A percentile compares a stretch with the other conserved stretches of the same genome.
phyloP scores from a whole-genome alignment of 2,888 invertebrate genomes.

The Rotaria sp. region DNA sequence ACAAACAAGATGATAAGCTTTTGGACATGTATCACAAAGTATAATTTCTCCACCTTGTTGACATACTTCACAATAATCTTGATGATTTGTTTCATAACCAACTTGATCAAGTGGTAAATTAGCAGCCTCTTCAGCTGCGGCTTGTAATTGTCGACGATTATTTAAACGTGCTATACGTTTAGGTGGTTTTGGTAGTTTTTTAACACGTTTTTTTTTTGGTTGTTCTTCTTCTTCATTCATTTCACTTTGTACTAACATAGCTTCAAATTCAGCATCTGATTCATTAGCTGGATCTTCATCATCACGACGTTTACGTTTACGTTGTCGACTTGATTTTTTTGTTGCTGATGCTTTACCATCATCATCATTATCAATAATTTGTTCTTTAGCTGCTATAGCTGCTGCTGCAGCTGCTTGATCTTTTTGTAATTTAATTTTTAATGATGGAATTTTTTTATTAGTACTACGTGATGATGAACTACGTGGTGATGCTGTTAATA shows the following conservation, averaged over 20 bases:
- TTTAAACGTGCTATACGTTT: conserved; percentile 19
- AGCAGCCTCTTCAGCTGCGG: conserved; percentile 26
- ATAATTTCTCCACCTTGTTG: conserved; percentile 99
- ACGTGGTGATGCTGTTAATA: background rate
- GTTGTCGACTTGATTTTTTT: background rate
- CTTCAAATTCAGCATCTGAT: conserved; percentile 64
- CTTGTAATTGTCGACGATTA: background rate
- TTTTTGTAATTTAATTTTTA: conserved; percentile 21
- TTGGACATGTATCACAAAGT: conserved; percentile 94
- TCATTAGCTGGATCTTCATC: conserved; percentile 65
- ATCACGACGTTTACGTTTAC: conserved; percentile 63
- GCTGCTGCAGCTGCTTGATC: conserved; percentile 20
- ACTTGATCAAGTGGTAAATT: conserved; percentile 61
- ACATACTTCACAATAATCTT: conserved; percentile 90
- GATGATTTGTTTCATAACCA: conserved; percentile 62
- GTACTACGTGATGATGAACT: no score
- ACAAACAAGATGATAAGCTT: conserved; percentile 96
- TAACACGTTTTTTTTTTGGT: conserved; percentile 27
- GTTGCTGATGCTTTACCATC: background rate
- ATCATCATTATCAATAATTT: background rate
- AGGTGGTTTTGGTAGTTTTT: conserved; percentile 35
- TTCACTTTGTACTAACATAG: conserved; percentile 41
- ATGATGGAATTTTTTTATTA: conserved; percentile 7
- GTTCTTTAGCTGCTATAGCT: background rate
- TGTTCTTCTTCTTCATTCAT: conserved; percentile 32